Conservation (phyloP, 1,140 invertebrate genomes). For the Megathymus violae region DNA sequence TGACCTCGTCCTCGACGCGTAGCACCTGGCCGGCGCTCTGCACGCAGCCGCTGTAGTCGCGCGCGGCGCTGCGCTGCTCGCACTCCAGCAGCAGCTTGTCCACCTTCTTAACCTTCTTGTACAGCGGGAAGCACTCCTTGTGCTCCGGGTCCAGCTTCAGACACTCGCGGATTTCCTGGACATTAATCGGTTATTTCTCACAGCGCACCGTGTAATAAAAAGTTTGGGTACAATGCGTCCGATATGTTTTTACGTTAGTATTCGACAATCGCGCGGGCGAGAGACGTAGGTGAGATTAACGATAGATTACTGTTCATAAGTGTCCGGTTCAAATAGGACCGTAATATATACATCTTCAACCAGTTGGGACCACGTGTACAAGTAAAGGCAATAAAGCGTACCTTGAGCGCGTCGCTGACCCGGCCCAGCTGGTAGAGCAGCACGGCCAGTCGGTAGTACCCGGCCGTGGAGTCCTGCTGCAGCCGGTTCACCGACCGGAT, state of each 20-base stretch:
- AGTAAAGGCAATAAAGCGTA: no score
- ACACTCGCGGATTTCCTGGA: conserved; percentile 98
- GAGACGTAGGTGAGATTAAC: no score
- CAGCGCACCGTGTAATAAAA: no score
- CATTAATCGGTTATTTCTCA: no score
- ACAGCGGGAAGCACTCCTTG: conserved; percentile 97
- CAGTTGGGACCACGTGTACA: no score
- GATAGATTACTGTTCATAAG: no score
- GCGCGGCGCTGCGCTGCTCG: conserved; percentile 87
- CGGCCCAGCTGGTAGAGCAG: conserved; percentile 96
- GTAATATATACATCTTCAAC: no score
- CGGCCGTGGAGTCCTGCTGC: conserved; percentile 95
- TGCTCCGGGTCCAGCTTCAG: conserved; percentile 99
- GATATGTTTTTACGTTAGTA: no score
- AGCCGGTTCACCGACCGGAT: conserved; percentile 95
- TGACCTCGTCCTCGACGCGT: conserved; percentile 87
- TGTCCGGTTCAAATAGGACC: no score
- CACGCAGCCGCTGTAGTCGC: conserved; percentile 91
- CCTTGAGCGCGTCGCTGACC: conserved; percentile 94
- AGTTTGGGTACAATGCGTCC: no score
- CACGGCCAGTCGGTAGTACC: conserved; percentile 92
- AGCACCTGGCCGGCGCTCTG: conserved; percentile 88
- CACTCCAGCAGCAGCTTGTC: conserved; percentile 92
- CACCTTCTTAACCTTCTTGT: conserved; percentile 99
- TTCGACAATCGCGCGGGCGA: no score